phyloP scores from a whole-genome alignment of 1,140 invertebrate genomes.

The Agrilus planipennis region DNA sequence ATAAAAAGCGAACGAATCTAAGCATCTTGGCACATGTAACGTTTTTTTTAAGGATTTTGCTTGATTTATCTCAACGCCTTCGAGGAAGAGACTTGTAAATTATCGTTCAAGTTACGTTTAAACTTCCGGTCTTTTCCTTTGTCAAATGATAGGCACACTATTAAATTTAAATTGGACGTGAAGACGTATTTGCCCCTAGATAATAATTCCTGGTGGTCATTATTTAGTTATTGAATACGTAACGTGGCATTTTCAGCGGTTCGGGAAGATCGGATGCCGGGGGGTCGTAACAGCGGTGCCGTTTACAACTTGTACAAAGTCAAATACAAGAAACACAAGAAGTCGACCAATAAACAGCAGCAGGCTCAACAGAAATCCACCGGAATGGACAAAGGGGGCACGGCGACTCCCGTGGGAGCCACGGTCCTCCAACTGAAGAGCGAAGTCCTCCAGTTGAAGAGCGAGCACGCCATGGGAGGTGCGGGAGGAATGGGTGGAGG shows the following conservation, averaged over 20 bases:
- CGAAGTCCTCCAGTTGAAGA: constrained; percentile 33
- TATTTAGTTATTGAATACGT: not conserved
- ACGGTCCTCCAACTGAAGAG: constrained; percentile 37
- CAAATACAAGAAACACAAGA: constrained; percentile 97
- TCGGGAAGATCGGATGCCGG: constrained; percentile 96
- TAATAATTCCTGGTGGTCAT: too few species aligned
- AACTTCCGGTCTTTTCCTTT: too few species aligned
- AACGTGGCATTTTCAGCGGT: constrained; percentile 58
- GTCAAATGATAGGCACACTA: too few species aligned
- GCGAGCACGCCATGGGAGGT: constrained; percentile 28
- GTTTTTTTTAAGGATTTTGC: too few species aligned
- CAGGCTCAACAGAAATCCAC: constrained; percentile 35
- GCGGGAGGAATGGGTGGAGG: constrained; percentile 22
- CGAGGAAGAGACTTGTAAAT: too few species aligned
- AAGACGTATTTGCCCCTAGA: too few species aligned
- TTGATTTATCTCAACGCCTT: too few species aligned
- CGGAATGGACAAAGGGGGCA: constrained; percentile 37
- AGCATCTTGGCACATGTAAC: too few species aligned
- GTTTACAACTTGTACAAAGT: constrained; percentile 99
- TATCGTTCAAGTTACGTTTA: too few species aligned
- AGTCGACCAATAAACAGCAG: constrained; percentile 49
- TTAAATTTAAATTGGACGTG: too few species aligned
- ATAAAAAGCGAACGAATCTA: too few species aligned
- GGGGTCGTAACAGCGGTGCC: constrained; percentile 94
- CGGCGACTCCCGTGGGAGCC: constrained; percentile 32